phyloP scores from a whole-genome alignment of 2,113 vertebrate genomes.

The Oryzias melastigma region DNA sequence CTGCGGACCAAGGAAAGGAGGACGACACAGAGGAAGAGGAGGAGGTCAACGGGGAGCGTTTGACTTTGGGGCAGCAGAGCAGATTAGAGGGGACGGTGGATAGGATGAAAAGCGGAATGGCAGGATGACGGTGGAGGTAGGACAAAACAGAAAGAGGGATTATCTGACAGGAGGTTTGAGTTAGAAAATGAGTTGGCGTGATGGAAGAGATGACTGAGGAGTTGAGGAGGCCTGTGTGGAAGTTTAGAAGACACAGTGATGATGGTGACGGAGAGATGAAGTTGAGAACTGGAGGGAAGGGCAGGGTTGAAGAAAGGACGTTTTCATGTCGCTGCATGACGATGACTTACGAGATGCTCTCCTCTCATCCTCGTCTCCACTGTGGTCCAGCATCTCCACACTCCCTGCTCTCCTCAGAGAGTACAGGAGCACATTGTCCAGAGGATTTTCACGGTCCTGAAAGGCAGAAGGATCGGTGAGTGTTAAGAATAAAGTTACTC shows the following conservation, averaged over 20 bases:
- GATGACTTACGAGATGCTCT: slow-evolving; percentile 68
- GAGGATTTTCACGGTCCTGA: slow-evolving; percentile 88
- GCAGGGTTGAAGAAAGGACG: slow-evolving; percentile 4
- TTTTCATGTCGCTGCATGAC: background rate
- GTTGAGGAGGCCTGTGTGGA: slow-evolving; percentile 53
- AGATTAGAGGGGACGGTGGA: slow-evolving; percentile 60
- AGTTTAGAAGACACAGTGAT: slow-evolving; percentile 31
- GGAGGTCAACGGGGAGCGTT: slow-evolving; percentile 54
- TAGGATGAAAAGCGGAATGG: slow-evolving; percentile 66
- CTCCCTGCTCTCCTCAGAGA: slow-evolving; percentile 72
- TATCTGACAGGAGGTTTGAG: slow-evolving; percentile 58
- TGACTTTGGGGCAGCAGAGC: slow-evolving; percentile 26
- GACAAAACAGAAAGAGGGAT: slow-evolving; percentile 54
- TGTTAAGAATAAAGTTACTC: background rate
- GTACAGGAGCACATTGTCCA: slow-evolving; percentile 82
- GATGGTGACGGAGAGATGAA: slow-evolving; percentile 7
- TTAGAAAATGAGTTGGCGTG: slow-evolving; percentile 64
- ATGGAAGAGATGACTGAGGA: slow-evolving; percentile 62
- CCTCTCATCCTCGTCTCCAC: slow-evolving; percentile 82
- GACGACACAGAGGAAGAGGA: slow-evolving; percentile 45
- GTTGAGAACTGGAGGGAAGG: slow-evolving; percentile 3
- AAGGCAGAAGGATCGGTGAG: background rate
- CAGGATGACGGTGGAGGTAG: slow-evolving; percentile 51
- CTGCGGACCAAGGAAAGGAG: slow-evolving; percentile 42
- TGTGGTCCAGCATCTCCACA: slow-evolving; percentile 83